Evolutionary conservation across 2,113 vertebrate genomes (phyloP), one percentile per base, ranked within the genome.

Genomic region (Phylloscopus trochilus): DNA sequence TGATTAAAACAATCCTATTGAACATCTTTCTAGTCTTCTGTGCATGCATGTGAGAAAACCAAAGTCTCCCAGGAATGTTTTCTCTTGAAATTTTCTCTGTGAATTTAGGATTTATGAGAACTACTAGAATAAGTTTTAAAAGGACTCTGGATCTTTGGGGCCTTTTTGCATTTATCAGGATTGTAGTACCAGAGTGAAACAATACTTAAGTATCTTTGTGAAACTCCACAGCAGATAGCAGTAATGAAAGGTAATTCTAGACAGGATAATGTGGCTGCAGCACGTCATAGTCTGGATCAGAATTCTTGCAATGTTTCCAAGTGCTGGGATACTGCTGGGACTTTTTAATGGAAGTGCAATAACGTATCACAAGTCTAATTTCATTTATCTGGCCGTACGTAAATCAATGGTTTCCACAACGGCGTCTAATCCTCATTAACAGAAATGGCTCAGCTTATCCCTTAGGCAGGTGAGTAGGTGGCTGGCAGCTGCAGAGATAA

Each of bases 171-270:
- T 84, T 78, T 59, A 27, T 30, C 9, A 60, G 14, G 35, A 19
- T 10, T 46, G 33, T 11, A 51, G 31, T 21, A 62, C 15, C 56
- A 67, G 27, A 67, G 14, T 15, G 52, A 63, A 91, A 47, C 6
- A 58, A 7, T 22, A 21, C 27, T 67, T 6, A 62, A n/a, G 13
- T 11, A 47, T 0, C 0, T 46, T 28, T 7, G 30, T 39, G 80
- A 60, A 72, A 64, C 41, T 59, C 68, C 52, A 49, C 70, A 62
- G 52, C 4, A 72, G 52, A 15, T 1, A 68, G 53, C 69, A 52
- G 35, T 58, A 64, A 60, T 23, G 24, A n/a, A 37, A 46, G 22
- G 16, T 6, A 49, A 26, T 58, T 69, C 27, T 27, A 62, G 35
- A 56, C 24, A 53, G 44, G 67, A 31, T 53, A 41, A 31, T 0